Percentiles rank a stretch among this genome's conserved stretches.
Conservation (phyloP, 2,888 invertebrate genomes). For the Alentia gelatinosa region DNA sequence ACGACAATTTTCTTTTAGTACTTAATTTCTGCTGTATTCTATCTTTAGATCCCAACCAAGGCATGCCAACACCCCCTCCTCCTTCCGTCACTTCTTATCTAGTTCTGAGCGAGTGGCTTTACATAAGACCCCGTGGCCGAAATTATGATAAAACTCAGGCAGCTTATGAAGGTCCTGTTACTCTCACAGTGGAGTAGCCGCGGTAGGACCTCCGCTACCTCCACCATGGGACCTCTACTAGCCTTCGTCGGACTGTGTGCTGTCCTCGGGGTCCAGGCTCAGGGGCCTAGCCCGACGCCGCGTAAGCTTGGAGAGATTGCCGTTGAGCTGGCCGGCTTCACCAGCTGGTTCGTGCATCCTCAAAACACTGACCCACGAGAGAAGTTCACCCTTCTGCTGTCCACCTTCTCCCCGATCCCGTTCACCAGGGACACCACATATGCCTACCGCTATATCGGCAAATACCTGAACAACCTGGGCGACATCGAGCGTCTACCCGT, state of each 20-base stretch:
- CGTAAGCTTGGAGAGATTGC: neutral
- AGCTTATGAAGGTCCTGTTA: too few relatives aligned
- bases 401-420: slow-evolving; percentile 49
- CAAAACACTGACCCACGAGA: slow-evolving; percentile 15
- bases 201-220: neutral
- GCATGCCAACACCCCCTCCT: too few relatives aligned
- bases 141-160: too few relatives aligned
- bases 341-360: slow-evolving; percentile 29
- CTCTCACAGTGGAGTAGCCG: too few relatives aligned
- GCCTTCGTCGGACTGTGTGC: neutral
- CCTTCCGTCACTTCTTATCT: too few relatives aligned
- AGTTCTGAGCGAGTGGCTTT: too few relatives aligned
- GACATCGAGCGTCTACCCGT: neutral
- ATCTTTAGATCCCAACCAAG: too few relatives aligned
- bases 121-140: too few relatives aligned
- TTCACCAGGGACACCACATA: slow-evolving; percentile 45
- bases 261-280: neutral
- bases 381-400: slow-evolving; percentile 40
- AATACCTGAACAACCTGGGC: slow-evolving; percentile 12
- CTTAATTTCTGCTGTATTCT: too few relatives aligned
- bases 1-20: too few relatives aligned
- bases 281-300: neutral
- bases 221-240: neutral
- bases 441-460: slow-evolving; percentile 20
- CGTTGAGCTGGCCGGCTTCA: slow-evolving; percentile 38